Base-by-base conservation (phyloP, 2,888 invertebrate genomes). In the Drepana falcataria region DNA sequence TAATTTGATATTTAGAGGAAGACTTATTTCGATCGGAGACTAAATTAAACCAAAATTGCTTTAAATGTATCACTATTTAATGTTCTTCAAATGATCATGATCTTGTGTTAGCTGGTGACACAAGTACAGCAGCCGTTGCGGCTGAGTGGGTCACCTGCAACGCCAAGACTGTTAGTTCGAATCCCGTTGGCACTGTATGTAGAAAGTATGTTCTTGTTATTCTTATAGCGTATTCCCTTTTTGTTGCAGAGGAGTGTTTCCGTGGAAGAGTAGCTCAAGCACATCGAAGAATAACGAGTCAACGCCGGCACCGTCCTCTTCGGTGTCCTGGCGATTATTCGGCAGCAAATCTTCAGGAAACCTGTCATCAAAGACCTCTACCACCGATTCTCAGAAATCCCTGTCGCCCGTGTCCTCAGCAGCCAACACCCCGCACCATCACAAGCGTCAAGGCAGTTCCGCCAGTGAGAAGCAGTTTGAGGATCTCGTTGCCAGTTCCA, bases 401-500 rank as follows among this genome's bases (percentile, higher is more conserved):
- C 60, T 87, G 53, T 81, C 79, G 0, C 88, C 90, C 0, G 78
- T 78, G 0, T 85, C 89, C 0, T 89, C 89, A 0, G 83, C 77
- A 1, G 76, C 82, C 0, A 82, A 86, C 62, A 86, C 93, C 52
- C 87, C 89, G 4, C 80, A 87, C 51, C 87, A 86, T 60, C 89
- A 88, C 66, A 84, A 79, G 68, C 70, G 90, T 55, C 90, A 91
- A 64, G 90, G 86, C 4, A 91, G 91, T 55, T 90, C 91, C 0
- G 88, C 91, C 35, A 91, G 91, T 61, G 91, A 91, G 73, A 91
- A 91, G 71, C 91, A 91, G 75, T 91, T 91, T 63, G 92, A 92
- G 59, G 92, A 93, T 69, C 88, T 93, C 35, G 93, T 95, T 21
- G 94, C 94, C 48, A 95, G 95, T 67, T 95, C 95, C 37, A 92